Base-by-base conservation (phyloP, 2,113 vertebrate genomes). In the Paramisgurnus dabryanus region DNA sequence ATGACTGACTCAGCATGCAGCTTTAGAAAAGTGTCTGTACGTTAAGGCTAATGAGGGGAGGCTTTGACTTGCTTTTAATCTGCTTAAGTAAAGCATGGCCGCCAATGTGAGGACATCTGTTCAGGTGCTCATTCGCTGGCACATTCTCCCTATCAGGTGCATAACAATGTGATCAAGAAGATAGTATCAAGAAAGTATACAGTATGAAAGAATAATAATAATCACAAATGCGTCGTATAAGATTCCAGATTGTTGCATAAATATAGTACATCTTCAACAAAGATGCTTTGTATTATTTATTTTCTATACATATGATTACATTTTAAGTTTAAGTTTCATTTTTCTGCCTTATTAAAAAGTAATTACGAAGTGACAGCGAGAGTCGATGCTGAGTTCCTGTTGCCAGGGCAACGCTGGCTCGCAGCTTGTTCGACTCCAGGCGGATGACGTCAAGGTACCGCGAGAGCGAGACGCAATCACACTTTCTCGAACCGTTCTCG, bases 31-130 rank as follows among this genome's bases (percentile, higher is more conserved):
- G 76, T 85, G 81, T 67, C 81, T 60, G 49, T 68, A 68, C 74
- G 57, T 82, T 76, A 76, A 80, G 63, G 41, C 82, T 90, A 90
- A 89, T 87, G 89, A 91, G 87, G 84, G 72, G n/a, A 83, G 87
- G 89, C 91, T 91, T 91, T 91, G 87, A 89, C 89, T 89, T 85
- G 80, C 63, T 82, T 69, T 82, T 93, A 92, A 93, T 92, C 91
- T 88, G 82, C 89, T 93, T 92, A 92, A 80, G 83, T 81, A 85
- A 89, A 86, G 87, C 91, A 87, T 92, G 92, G 83, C 85, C 86
- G 61, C 78, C 88, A 92, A 90, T 91, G 91, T 92, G 90, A 89
- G 86, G 84, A 89, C 86, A 89, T 87, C 86, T 90, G 86, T 80
- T 73, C 82, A 53, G 50, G 50, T 53, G 11, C 50, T 15, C 50